Evolutionary conservation across 2,888 invertebrate species (phyloP), one percentile per base, ranked within the genome.

Genomic region (Epistrophe grossulariae): DNA sequence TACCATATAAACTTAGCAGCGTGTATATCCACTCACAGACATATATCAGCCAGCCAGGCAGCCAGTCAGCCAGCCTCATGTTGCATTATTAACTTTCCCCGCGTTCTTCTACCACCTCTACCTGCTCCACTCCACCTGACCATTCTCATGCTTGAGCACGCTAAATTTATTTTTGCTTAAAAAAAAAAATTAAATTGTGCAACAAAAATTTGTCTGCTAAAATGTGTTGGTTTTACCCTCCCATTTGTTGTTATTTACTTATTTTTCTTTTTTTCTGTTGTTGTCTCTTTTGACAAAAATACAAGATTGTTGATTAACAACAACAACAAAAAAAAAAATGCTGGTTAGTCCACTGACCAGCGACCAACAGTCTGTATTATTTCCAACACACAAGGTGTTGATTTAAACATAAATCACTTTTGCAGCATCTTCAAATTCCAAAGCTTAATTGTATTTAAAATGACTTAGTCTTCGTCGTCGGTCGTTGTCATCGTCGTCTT

Each of bases 241-340:
- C 81, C 77, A 60, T 77, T 81, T 66, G 57, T 60, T 48, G 72
- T 72, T 59, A 59, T 24, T 57, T 59, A 59, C 35, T 59, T 10
- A 5, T 59, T 35, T 59, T 59, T 59, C 64, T 50, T 74, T 9
- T 35, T 59, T 59, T 59, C 64, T 50, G 70, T 9, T 40, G 7
- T 24, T 40, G 7, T 3, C 2, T 57, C 40, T 24, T 9, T 68
- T 24, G 52, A 15, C 38, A 70, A 55, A 45, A 13, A 43, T 60
- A 80, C 77, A 81, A 78, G 78, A 85, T 73, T 73, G 73, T 70
- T 85, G 84, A 85, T 81, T 81, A 81, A 19, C 48, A 68, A 59
- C 1, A 24, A 24, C 24, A 2, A 24, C 1, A 35, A n/a, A n/a
- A 48, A 66, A 59, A 64, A 59, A 80, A 79, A 68, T 57, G 24